These are phyloP conservation scores for Cassiopea xamachana DNA, from an alignment of 30 jellyfish, hydroid and myxozoan genomes.

Conservation along the genomic window DNA sequence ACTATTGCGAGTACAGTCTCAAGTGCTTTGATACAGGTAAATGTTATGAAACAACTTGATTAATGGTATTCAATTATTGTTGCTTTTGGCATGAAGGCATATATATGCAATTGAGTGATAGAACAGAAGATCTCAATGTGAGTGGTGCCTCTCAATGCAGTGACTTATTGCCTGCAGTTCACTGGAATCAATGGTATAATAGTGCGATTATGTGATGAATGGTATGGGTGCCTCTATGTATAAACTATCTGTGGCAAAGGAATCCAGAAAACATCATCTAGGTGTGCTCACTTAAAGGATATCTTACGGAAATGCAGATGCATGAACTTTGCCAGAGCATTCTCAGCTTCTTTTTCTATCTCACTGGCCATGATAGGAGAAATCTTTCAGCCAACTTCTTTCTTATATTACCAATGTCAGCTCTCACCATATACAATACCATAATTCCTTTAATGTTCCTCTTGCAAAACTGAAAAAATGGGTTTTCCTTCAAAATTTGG, in stretches of 20 bases:
- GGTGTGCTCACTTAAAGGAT: background rate
- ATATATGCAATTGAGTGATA: background rate
- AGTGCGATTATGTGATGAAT: background rate
- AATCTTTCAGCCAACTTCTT: constrained; percentile 3
- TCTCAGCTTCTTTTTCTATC: background rate
- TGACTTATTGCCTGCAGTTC: background rate
- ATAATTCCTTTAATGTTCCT: background rate
- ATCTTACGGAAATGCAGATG: background rate
- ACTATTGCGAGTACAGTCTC: background rate
- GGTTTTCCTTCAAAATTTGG: constrained; percentile 24
- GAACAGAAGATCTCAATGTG: background rate
- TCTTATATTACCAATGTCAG: background rate
- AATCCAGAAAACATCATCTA: background rate
- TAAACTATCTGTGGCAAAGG: background rate
- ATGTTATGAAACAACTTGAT: background rate
- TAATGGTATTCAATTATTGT: background rate
- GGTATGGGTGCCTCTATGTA: background rate
- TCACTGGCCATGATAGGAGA: constrained; percentile 1
- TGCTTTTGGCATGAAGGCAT: background rate
- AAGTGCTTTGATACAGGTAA: background rate
- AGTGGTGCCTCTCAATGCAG: background rate
- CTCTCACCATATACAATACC: background rate
- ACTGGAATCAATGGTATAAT: background rate
- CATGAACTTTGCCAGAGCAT: constrained; percentile 3
- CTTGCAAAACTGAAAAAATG: constrained; percentile 5